These are phyloP conservation scores for Idaea biselata DNA, from an alignment of 2,888 invertebrate species.

Conservation along the genomic window DNA sequence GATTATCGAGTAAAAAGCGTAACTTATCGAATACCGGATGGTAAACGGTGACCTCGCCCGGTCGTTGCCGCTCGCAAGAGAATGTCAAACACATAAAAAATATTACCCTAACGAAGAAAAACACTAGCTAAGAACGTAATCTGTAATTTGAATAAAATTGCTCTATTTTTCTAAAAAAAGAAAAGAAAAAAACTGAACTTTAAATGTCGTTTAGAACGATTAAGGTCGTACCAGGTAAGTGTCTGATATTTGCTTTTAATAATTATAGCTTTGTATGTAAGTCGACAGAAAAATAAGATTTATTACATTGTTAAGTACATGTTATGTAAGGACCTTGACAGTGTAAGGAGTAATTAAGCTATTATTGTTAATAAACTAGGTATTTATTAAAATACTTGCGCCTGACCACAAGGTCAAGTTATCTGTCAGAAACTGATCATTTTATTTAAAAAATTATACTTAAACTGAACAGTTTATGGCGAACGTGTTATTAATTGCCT, in stretches of 20 bases:
- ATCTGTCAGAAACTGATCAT: no score
- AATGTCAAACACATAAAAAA: constrained; percentile 55
- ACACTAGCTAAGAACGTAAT: constrained; percentile 13
- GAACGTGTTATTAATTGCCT: no score
- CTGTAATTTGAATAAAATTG: background rate
- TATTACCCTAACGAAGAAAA: constrained; percentile 33
- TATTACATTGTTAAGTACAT: background rate
- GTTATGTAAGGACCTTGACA: background rate
- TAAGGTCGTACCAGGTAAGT: background rate
- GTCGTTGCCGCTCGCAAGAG: constrained; percentile 58
- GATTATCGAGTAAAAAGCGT: constrained; percentile 41
- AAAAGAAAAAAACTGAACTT: constrained; percentile 3
- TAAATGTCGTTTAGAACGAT: background rate
- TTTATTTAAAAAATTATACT: no score
- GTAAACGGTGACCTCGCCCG: constrained; percentile 55
- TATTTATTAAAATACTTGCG: background rate
- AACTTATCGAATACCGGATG: constrained; percentile 49
- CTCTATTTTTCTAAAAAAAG: constrained; percentile 7
- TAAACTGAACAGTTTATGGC: no score
- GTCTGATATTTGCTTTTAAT: background rate
- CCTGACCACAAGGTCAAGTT: background rate
- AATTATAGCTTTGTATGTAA: background rate
- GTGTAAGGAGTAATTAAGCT: background rate
- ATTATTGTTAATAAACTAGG: background rate
- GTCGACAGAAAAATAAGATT: background rate